Evolutionary conservation across 2,797 vertebrate genomes (phyloP), one percentile per base, ranked within the genome.

Genomic region (Linurgus olivaceus): DNA sequence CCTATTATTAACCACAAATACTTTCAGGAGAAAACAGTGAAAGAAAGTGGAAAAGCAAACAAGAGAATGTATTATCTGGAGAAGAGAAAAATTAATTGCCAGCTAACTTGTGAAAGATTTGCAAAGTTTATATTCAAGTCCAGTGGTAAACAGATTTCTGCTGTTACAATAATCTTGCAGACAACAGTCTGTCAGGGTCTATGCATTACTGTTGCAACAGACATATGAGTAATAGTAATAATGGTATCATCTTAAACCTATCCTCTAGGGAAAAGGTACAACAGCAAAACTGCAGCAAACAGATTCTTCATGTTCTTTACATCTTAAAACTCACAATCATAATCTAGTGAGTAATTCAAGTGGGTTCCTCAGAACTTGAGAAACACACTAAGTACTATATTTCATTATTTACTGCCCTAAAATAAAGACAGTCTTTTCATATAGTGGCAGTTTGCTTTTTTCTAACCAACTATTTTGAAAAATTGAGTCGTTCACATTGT

Each of bases 41-140:
- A 45, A 83, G 35, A 45, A 57, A 76, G 11, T 2, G 9, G 40
- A 59, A 84, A 81, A 62, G 26, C 17, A 67, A 52, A 61, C 16
- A 73, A 38, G 4, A 72, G 19, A 83, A 51, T 0, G 0, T 12
- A 23, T 25, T 35, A n/a, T 12, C 13, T 11, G 18, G 8, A 45
- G 4, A 26, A 8, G 8, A 63, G 17, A 21, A 72, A 54, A 37
- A 51, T 16, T 29, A 42, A n/a, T 28, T 58, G 21, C 25, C 11
- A 2, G 10, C 11, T 45, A 38, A 71, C 3, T 38, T 10, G 7
- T 26, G 21, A 73, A 68, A 52, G 29, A 4, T 50, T 57, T 75
- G 5, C 10, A 31, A 70, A 48, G 9, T 33, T 83, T 47, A 8
- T 31, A 29, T 21, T 76, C 16, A 67, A 80, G 45, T 62, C 7